Percentiles rank a stretch among this genome's conserved stretches.
phyloP scores from a whole-genome alignment of 2,888 invertebrate species.

The Stratiomys singularior region DNA sequence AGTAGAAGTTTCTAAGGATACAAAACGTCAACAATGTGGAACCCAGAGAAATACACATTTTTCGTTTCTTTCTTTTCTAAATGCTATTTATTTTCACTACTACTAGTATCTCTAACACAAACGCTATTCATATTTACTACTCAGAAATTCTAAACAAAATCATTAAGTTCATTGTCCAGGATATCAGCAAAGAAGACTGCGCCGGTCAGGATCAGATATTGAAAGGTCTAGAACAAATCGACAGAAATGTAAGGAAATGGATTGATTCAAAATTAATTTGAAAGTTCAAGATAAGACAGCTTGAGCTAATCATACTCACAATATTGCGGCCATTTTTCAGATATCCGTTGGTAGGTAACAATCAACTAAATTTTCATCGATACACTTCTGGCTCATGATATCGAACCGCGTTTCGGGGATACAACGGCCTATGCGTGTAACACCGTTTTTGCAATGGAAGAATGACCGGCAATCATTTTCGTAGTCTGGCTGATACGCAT shows the following conservation, averaged over 20 bases:
- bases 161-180: no score
- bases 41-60: no score
- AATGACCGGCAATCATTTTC: slow-evolving; percentile 38
- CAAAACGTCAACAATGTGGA: no score
- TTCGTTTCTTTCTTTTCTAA: no score
- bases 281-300: not conserved
- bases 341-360: slow-evolving; percentile 3
- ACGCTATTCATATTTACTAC: no score
- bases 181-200: no score
- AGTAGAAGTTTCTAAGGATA: no score
- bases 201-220: no score
- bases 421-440: slow-evolving; percentile 35
- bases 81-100: no score
- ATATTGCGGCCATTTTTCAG: not conserved
- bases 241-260: not conserved
- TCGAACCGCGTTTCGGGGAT: slow-evolving; percentile 26
- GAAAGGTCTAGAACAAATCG: not conserved
- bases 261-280: not conserved
- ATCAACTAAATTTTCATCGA: slow-evolving; percentile 20
- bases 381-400: slow-evolving; percentile 1
- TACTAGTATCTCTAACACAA: no score
- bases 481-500: slow-evolving; percentile 20
- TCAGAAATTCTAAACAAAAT: no score
- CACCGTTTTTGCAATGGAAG: slow-evolving; percentile 30
- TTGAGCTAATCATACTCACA: not conserved